Conservation (phyloP, 2,113 vertebrate species). For the Trachemys scripta region DNA sequence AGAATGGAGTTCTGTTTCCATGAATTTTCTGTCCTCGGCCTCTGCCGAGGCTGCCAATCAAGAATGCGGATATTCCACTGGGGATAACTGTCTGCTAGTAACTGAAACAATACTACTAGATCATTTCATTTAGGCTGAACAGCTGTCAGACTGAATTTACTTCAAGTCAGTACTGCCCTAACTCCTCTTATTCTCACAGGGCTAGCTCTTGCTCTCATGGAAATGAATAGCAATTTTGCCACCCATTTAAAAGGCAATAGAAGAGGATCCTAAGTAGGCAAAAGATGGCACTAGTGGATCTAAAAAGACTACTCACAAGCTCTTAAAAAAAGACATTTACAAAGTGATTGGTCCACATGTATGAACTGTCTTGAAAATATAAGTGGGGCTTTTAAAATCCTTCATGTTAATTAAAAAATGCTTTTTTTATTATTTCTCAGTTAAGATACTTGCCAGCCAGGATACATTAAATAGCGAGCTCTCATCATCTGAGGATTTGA, state of each 20-base stretch:
- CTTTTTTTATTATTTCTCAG: conserved; percentile 52
- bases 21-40: neutral
- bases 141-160: conserved; percentile 67
- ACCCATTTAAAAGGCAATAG: conserved; percentile 46
- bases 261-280: conserved; percentile 28
- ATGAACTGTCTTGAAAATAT: conserved; percentile 19
- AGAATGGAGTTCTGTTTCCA: neutral
- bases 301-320: conserved; percentile 50
- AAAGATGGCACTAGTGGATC: conserved; percentile 16
- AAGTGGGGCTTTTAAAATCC: conserved; percentile 34
- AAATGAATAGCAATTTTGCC: conserved; percentile 40
- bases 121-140: conserved; percentile 65
- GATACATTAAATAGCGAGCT: conserved; percentile 93
- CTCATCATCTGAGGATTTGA: conserved; percentile 89
- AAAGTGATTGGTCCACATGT: conserved; percentile 23
- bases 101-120: conserved; percentile 50
- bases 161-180: conserved; percentile 51
- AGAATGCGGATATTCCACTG: neutral
- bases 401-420: conserved; percentile 57
- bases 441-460: conserved; percentile 91
- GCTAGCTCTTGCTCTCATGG: conserved; percentile 44
- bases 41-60: conserved; percentile 50
- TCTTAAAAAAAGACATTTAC: neutral
- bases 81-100: conserved; percentile 57
- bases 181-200: conserved; percentile 65